phyloP scores from a whole-genome alignment of 2,888 invertebrate genomes.

The Ferrisia virgata region DNA sequence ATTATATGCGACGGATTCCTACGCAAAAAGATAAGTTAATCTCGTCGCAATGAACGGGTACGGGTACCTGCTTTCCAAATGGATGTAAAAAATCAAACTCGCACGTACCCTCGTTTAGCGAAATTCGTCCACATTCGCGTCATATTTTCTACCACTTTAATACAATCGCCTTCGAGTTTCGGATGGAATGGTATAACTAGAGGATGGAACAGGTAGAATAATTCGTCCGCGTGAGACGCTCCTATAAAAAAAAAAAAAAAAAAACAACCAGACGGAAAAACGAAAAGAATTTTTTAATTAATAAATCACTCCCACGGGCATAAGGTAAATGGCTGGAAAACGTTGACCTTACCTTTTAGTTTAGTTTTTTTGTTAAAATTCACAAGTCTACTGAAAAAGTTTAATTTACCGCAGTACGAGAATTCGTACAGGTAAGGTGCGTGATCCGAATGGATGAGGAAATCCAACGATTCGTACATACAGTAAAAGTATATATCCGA shows the following conservation, averaged over 20 bases:
- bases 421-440: slow-evolving; percentile 35
- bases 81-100: background rate
- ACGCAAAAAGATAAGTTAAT: background rate
- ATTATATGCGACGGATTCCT: background rate
- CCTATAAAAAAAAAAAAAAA: background rate
- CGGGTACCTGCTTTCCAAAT: too few relatives aligned
- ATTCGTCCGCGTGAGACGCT: slow-evolving; percentile 11
- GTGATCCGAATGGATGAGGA: background rate
- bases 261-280: background rate
- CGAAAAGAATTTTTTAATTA: background rate
- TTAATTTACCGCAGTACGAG: background rate
- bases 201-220: slow-evolving; percentile 15
- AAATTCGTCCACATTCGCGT: slow-evolving; percentile 28
- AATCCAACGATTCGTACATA: background rate
- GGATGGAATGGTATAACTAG: slow-evolving; percentile 47
- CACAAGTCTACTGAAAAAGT: background rate
- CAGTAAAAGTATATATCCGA: slow-evolving; percentile 5
- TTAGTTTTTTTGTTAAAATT: slow-evolving; percentile 15
- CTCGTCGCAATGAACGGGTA: background rate
- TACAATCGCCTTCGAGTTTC: slow-evolving; percentile 55
- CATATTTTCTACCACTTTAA: slow-evolving; percentile 4
- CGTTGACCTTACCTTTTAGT: background rate
- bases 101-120: slow-evolving; percentile 29
- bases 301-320: background rate
- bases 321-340: background rate